phyloP scores from a whole-genome alignment of 2,797 vertebrate genomes.

The Eutrigla gurnardus region DNA sequence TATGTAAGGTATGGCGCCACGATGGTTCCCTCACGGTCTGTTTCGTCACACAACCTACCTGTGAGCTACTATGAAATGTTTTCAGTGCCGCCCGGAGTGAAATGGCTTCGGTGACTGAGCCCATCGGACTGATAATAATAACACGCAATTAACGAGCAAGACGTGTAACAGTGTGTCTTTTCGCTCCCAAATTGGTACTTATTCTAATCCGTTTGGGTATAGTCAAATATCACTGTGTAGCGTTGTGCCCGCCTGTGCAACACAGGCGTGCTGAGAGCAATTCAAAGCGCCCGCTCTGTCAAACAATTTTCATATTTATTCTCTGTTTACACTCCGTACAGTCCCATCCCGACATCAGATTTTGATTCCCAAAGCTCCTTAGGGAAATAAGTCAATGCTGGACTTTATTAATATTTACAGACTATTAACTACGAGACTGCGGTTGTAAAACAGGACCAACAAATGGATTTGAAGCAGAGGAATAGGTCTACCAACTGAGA shows the following conservation, averaged over 20 bases:
- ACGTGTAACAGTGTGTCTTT: slow-evolving; percentile 67
- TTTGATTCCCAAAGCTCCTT: slow-evolving; percentile 13
- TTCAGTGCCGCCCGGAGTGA: slow-evolving; percentile 58
- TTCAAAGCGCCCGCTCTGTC: slow-evolving; percentile 23
- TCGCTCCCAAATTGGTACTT: slow-evolving; percentile 52
- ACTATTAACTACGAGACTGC: slow-evolving; percentile 2
- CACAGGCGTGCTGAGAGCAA: slow-evolving; percentile 34
- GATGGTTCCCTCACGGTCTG: slow-evolving; percentile 65
- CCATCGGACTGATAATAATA: slow-evolving; percentile 74
- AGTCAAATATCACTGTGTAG: slow-evolving; percentile 41
- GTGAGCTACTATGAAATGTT: slow-evolving; percentile 51
- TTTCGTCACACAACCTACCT: slow-evolving; percentile 59
- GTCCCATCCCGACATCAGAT: not conserved
- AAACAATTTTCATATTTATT: slow-evolving; percentile 35
- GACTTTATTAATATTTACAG: slow-evolving; percentile 34
- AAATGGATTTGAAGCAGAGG: not conserved
- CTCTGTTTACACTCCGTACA: slow-evolving; percentile 19
- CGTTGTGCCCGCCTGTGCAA: slow-evolving; percentile 24
- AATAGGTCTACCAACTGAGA: not conserved
- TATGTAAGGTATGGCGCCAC: slow-evolving; percentile 76
- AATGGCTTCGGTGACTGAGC: slow-evolving; percentile 64
- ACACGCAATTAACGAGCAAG: slow-evolving; percentile 75
- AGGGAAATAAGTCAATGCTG: slow-evolving; percentile 24
- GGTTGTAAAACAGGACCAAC: slow-evolving; percentile 12
- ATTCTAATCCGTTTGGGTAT: slow-evolving; percentile 47